These are phyloP conservation scores for Drosophila mayri DNA, from an alignment of 1,140 invertebrate species.

Conservation along the genomic window DNA sequence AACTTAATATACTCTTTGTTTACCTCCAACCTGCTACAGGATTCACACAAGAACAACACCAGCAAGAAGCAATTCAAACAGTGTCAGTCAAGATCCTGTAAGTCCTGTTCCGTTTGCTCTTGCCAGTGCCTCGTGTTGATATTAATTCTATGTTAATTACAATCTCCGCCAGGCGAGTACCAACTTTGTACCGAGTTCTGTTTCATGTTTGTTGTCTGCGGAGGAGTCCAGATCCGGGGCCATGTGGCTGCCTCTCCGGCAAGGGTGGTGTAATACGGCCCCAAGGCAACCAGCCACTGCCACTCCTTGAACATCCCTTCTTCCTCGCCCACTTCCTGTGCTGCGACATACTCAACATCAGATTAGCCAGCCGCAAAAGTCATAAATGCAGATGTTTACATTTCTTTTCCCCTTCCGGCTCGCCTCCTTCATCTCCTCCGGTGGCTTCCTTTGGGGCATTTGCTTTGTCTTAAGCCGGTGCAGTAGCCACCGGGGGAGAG, in stretches of 20 bases:
- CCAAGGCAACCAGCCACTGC: slow-evolving; percentile 8
- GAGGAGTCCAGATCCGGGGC: slow-evolving; percentile 12
- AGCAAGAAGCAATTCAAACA: slow-evolving; percentile 10
- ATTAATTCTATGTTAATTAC: slow-evolving; percentile 83
- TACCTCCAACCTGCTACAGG: slow-evolving; percentile 2
- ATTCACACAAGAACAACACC: slow-evolving; percentile 13
- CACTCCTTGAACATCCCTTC: slow-evolving; percentile 32
- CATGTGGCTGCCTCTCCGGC: slow-evolving; percentile 19
- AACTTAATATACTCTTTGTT: background rate
- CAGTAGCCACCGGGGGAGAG: slow-evolving; percentile 10
- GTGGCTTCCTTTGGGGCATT: slow-evolving; percentile 57
- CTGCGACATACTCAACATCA: slow-evolving; percentile 73
- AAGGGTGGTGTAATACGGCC: slow-evolving; percentile 33
- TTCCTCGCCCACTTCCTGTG: slow-evolving; percentile 21
- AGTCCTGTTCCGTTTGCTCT: slow-evolving; percentile 23
- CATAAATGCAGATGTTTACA: slow-evolving; percentile 83
- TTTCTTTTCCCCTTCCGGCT: slow-evolving; percentile 53
- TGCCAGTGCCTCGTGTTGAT: slow-evolving; percentile 54
- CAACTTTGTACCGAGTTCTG: slow-evolving; percentile 20
- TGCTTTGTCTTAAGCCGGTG: slow-evolving; percentile 64
- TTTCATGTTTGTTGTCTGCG: slow-evolving; percentile 33
- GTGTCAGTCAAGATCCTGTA: slow-evolving; percentile 15
- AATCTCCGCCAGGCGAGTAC: slow-evolving; percentile 56
- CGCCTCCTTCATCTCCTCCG: background rate
- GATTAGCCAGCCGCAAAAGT: slow-evolving; percentile 80